These are phyloP conservation scores for Coturnix japonica DNA, from an alignment of 2,113 vertebrate species.

Conservation along the genomic window DNA sequence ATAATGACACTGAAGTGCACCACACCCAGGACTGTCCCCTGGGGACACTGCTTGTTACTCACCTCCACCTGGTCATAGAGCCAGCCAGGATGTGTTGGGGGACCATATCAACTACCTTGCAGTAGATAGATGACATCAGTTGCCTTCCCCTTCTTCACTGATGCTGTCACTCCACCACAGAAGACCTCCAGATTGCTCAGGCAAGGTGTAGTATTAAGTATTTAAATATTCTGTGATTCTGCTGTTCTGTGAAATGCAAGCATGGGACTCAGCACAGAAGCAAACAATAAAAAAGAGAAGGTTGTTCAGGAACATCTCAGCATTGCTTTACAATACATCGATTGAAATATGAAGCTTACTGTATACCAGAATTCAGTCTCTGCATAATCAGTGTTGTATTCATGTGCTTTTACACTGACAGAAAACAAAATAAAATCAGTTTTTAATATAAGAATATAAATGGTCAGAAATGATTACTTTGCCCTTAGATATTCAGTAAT, in stretches of 20 bases:
- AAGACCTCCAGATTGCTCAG: too few relatives aligned
- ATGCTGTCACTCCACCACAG: too few relatives aligned
- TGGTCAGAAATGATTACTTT: background rate
- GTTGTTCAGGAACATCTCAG: background rate
- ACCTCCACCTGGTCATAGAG: too few relatives aligned
- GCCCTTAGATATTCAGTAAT: background rate
- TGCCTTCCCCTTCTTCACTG: too few relatives aligned
- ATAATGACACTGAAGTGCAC: too few relatives aligned
- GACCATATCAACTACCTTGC: too few relatives aligned
- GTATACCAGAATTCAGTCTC: background rate
- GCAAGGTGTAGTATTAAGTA: too few relatives aligned
- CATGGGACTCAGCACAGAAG: accelerated
- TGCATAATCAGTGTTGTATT: accelerated
- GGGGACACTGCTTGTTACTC: too few relatives aligned
- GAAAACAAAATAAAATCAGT: background rate
- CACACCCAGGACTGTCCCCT: too few relatives aligned
- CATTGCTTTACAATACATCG: background rate
- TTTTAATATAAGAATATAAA: background rate
- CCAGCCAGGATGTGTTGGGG: too few relatives aligned
- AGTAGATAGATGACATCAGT: too few relatives aligned
- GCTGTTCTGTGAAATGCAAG: background rate
- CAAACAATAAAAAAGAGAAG: background rate
- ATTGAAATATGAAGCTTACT: background rate
- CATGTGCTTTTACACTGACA: background rate
- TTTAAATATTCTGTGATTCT: background rate